phyloP scores from a whole-genome alignment of 35 echinoderm and acorn worm species.

The Acanthaster planci region DNA sequence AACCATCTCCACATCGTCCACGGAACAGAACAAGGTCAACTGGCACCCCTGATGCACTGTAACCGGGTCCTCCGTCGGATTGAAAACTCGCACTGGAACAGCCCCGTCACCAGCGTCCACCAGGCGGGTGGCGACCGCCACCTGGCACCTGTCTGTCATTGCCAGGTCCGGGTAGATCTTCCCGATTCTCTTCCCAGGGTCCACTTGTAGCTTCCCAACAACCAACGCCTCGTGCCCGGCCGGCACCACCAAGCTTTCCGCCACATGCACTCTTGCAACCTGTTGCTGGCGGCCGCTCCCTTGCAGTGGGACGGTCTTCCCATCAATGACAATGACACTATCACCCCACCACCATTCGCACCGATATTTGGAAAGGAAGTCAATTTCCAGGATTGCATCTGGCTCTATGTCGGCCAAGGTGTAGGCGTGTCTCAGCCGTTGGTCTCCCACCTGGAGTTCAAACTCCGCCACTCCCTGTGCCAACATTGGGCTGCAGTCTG shows the following conservation, averaged over 20 bases:
- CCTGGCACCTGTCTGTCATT: not conserved
- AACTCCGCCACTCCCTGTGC: slow-evolving; percentile 8
- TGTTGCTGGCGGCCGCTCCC: not conserved
- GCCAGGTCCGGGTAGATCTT: not conserved
- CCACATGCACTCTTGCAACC: not conserved
- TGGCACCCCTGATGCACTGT: too few species aligned
- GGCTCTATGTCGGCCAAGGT: slow-evolving; percentile 49
- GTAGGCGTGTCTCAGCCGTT: not conserved
- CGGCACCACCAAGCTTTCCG: not conserved
- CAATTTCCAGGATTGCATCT: slow-evolving; percentile 59
- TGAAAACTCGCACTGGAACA: not conserved
- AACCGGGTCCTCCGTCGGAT: too few species aligned
- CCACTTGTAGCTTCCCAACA: not conserved
- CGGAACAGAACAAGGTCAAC: not conserved
- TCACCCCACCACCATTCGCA: not conserved
- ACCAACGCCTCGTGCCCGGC: slow-evolving; percentile 7
- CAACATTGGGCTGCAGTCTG: slow-evolving; percentile 34
- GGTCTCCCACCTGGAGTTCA: not conserved
- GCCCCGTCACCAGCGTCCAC: not conserved
- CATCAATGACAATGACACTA: not conserved
- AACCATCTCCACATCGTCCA: not conserved
- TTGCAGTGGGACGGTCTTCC: not conserved
- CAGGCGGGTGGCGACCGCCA: not conserved
- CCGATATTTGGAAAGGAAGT: slow-evolving; percentile 33
- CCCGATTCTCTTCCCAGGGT: not conserved